Base-by-base conservation (phyloP, 2,113 vertebrate genomes). In the Lonchura striata region DNA sequence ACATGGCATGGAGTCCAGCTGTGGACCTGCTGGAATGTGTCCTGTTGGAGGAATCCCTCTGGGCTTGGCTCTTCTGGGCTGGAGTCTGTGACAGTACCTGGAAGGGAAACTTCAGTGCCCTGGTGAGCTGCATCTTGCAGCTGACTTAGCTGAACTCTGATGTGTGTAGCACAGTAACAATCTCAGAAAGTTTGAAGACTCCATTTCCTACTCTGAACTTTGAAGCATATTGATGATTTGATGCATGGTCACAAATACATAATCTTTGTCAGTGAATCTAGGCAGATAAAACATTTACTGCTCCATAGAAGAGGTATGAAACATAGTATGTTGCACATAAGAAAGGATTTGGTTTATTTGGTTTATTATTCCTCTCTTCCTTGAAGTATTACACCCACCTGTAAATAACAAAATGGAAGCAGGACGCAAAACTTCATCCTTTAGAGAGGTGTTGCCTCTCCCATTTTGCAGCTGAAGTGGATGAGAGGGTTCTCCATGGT, bases 191-290 rank as follows among this genome's bases (percentile, higher is more conserved):
- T 18, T 11, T 77, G 37, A 72, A 39, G 20, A 81, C 12, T 44
- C 50, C 25, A 3, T 18, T 63, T 70, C 17, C 35, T 57, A 20
- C 20, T 65, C 42, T 46, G 39, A 31, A 18, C 68, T 72, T 71
- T 69, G 14, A n/a, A 24, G 23, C 1, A 0, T 76, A 9, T 27
- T 13, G n/a, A 54, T 2, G 2, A 52, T 69, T 64, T 63, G 47
- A 30, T 69, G 7, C 21, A 6, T 1, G 2, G 41, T 75, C 24
- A n/a, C 3, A 15, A 47, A 30, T 18, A 25, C 0, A 0, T 21
- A 72, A 77, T 1, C 3, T 89, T 46, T 82, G 27, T n/a, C 30
- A 49, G 54, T 22, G 66, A 68, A 59, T 80, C 21, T 22, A 46
- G 61, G 33, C 41, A 56, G 59, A n/a, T 35, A 9, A 72, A 74